These are phyloP conservation scores for Tichodroma muraria DNA, from an alignment of 2,113 vertebrate species.

Conservation along the genomic window DNA sequence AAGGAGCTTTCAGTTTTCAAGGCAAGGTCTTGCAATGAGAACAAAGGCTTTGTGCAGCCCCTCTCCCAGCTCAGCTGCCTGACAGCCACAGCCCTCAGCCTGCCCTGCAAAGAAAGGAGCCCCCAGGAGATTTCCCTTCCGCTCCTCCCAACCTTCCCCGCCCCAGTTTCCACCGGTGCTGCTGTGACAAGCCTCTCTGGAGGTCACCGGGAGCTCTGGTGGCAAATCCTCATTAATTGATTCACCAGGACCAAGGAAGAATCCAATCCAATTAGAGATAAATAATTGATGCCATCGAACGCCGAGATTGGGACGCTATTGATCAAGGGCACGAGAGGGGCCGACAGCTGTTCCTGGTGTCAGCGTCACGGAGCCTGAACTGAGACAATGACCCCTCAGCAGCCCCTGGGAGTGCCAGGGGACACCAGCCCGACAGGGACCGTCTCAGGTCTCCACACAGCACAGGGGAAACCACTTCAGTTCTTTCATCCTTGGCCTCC, in stretches of 20 bases:
- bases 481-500: background rate
- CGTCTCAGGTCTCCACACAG: background rate
- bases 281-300: constrained; percentile 33
- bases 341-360: constrained; percentile 17
- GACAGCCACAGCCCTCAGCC: background rate
- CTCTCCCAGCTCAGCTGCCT: background rate
- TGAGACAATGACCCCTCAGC: constrained; percentile 5
- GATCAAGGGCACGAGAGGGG: background rate
- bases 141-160: background rate
- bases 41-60: background rate
- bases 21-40: background rate
- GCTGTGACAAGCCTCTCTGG: background rate
- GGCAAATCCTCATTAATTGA: constrained; percentile 57
- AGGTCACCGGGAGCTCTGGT: background rate
- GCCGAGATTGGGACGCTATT: background rate
- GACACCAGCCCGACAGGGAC: background rate
- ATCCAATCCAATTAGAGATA: background rate
- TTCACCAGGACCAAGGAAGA: background rate
- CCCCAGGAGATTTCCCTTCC: background rate
- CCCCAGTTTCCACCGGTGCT: background rate
- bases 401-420: background rate
- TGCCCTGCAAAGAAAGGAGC: background rate
- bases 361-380: background rate
- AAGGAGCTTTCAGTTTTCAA: background rate
- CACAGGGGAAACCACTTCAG: background rate